phyloP scores from a whole-genome alignment of 2,797 vertebrate species.

The Cynopterus sphinx region DNA sequence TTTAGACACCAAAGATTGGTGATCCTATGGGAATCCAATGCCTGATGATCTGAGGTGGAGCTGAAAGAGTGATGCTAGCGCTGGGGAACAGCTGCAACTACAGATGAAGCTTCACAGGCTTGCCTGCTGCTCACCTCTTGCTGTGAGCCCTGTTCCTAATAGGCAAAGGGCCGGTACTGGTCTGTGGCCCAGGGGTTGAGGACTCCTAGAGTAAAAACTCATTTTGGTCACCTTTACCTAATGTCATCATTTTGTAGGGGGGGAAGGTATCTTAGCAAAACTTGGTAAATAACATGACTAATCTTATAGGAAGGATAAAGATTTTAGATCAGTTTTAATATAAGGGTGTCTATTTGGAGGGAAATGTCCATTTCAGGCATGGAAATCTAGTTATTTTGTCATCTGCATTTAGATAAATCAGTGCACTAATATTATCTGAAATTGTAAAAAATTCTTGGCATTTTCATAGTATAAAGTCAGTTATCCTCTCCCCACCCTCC shows the following conservation, averaged over 20 bases:
- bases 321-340: neutral
- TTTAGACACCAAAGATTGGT: too few species aligned
- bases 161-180: too few species aligned
- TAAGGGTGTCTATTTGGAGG: neutral
- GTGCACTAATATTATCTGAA: neutral
- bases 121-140: too few species aligned
- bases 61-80: too few species aligned
- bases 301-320: neutral
- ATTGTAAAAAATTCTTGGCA: neutral
- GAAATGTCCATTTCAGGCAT: neutral
- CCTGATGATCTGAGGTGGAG: too few species aligned
- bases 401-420: neutral
- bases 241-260: neutral
- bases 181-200: too few species aligned
- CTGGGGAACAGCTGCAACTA: too few species aligned
- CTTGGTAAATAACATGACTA: neutral
- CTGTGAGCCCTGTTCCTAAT: too few species aligned
- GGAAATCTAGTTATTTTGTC: neutral
- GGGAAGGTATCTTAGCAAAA: neutral
- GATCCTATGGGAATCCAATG: too few species aligned
- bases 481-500: neutral
- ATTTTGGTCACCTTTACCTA: neutral
- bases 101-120: too few species aligned
- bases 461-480: neutral
- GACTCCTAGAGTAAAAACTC: neutral